Base-by-base conservation (phyloP, 2,113 vertebrate genomes). In the Thamnophis sirtalis region DNA sequence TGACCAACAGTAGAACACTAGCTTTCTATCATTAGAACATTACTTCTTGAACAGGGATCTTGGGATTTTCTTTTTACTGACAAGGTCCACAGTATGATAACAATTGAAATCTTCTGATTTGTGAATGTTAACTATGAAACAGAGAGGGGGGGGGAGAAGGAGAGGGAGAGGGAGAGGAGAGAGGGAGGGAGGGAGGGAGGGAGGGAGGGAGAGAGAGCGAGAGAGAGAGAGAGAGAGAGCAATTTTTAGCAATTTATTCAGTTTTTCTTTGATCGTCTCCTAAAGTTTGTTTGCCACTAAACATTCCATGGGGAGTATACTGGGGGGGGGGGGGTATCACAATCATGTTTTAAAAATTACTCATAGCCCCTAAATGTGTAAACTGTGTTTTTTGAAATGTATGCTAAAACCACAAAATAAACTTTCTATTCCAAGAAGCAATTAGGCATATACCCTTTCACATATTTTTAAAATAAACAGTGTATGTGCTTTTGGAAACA, bases 391-490 rank as follows among this genome's bases (percentile, higher is more conserved):
- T n/a, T 93, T 84, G 93, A 68, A 94, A 95, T 94, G 95, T 93
- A 96, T 93, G 95, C 96, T 96, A 95, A 96, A 96, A 96, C 95
- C 93, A 94, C 95, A 96, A 97, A 95, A 94, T 96, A 96, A 97
- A 96, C 96, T 95, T 96, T 95, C 95, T 96, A 95, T 95, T 94
- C 95, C 94, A 92, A 95, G 95, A 94, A 95, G 95, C 95, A 97
- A 96, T 96, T 96, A 97, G 95, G 95, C 95, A 86, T 89, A 49
- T 94, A 92, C 94, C 95, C 95, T 96, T 95, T 95, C 93, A 93
- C 92, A 96, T 0, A 94, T 95, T 93, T 93, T 87, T 96, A 96
- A 96, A 97, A 96, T 95, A 97, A 97, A 97, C 96, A 97, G n/a
- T 91, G 93, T 93, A 11, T 91, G 92, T 68, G 2, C 91, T 95